Conservation (phyloP, 2,888 invertebrate genomes). For the Zonitis immaculata region DNA sequence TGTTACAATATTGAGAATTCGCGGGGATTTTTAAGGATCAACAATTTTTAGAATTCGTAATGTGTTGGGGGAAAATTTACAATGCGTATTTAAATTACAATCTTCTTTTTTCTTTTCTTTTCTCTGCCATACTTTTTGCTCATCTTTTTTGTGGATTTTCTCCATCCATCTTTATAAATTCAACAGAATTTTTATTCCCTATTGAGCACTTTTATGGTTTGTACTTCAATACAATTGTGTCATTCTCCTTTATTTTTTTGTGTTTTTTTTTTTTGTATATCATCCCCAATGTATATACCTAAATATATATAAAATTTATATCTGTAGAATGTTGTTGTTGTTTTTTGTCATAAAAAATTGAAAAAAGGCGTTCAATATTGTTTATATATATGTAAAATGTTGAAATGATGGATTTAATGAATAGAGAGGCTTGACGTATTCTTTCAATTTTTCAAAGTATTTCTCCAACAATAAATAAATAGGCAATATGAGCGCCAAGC, state of each 20-base stretch:
- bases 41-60: conserved; percentile 23
- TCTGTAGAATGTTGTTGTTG: too few relatives aligned
- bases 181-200: conserved; percentile 11
- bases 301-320: too few relatives aligned
- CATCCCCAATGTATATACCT: too few relatives aligned
- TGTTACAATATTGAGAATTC: conserved; percentile 6
- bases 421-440: too few relatives aligned
- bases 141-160: conserved; percentile 9
- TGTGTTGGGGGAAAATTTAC: conserved; percentile 18
- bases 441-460: too few relatives aligned
- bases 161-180: conserved; percentile 13
- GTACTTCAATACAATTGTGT: not conserved
- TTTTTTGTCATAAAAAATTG: too few relatives aligned
- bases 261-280: not conserved
- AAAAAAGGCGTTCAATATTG: too few relatives aligned
- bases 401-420: too few relatives aligned
- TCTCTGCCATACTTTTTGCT: not conserved
- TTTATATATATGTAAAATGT: too few relatives aligned
- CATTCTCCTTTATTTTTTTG: conserved; percentile 1
- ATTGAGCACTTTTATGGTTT: conserved; percentile 12
- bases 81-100: conserved; percentile 19
- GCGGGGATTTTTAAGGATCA: conserved; percentile 15
- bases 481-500: too few relatives aligned
- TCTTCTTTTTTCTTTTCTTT: not conserved
- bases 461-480: too few relatives aligned